Base-by-base conservation (phyloP, 2,888 invertebrate species). In the Dryobota labecula region DNA sequence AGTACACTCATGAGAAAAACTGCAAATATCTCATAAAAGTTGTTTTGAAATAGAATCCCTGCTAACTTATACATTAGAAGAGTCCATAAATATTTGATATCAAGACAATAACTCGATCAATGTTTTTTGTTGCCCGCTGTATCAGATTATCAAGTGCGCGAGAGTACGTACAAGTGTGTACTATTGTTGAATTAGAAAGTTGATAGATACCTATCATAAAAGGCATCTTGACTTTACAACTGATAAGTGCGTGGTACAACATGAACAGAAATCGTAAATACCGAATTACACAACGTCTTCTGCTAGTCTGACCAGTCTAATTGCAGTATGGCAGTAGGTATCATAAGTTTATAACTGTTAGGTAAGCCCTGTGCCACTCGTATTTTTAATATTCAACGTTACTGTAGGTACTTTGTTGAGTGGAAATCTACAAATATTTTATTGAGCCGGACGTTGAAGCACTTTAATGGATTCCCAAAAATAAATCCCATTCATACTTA, bases 171-270 rank as follows among this genome's bases (percentile, higher is more conserved):
- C 63, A 45, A 71, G 69, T 68, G 70, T 79, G 72, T 78, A 67
- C 74, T 76, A 84, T 83, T 82, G 70, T 78, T 83, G 71, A 73
- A 81, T 86, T 86, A 86, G 87, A 88, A 87, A 86, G 86, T 84
- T 80, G 64, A 82, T 64, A 68, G 77, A 80, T 84, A n/a, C n/a
- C n/a, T n/a, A 84, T 84, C 80, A 72, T 78, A 77, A 73, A 79
- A 78, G 73, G 76, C 82, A 83, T 75, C 82, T 81, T 78, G 78
- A 64, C 53, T 73, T 78, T 73, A 65, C 61, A 82, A 73, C 73
- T 64, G 74, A 73, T 75, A 70, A 71, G 66, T 75, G 70, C 56
- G 67, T 76, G 56, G 64, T 47, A 76, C 49, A 58, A 67, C 64
- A 57, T 65, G 61, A 47, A 70, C 64, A 67, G 61, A 76, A 63